These are phyloP conservation scores for Chrysomela aeneicollis DNA, from an alignment of 2,888 invertebrate species.

Conservation along the genomic window DNA sequence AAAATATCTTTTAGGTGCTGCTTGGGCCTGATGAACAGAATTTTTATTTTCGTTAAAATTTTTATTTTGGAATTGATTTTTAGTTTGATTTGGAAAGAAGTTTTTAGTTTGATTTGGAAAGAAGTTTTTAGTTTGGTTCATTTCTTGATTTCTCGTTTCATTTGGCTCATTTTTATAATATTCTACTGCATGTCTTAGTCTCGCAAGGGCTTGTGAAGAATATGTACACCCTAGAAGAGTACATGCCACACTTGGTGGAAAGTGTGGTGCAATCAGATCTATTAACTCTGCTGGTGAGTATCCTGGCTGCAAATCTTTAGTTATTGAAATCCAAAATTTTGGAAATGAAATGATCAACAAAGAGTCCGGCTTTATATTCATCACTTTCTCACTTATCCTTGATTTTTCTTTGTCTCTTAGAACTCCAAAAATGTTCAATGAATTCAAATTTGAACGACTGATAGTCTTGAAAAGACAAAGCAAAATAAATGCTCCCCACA, in stretches of 20 bases:
- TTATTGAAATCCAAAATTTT: too few species aligned
- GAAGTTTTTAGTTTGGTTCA: background rate
- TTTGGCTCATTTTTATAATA: too few species aligned
- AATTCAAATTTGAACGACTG: background rate
- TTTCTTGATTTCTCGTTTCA: background rate
- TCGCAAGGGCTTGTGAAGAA: too few species aligned
- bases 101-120: background rate
- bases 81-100: background rate
- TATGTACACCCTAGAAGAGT: too few species aligned
- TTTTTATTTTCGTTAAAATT: background rate
- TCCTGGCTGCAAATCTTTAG: too few species aligned
- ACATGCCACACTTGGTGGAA: too few species aligned
- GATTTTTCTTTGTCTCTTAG: conserved; percentile 11
- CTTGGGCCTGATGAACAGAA: background rate
- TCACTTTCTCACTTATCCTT: conserved; percentile 8
- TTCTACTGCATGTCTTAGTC: too few species aligned
- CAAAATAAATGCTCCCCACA: conserved; percentile 4
- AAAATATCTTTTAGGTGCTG: background rate
- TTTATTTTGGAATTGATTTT: background rate
- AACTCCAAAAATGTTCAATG: conserved; percentile 10
- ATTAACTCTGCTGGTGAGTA: too few species aligned
- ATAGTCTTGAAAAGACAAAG: background rate
- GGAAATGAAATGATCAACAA: too few species aligned
- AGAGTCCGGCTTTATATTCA: background rate
- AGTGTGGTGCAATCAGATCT: too few species aligned